Evolutionary conservation across 2,113 vertebrate species (phyloP).

Genomic region (Isichthys henryi): DNA sequence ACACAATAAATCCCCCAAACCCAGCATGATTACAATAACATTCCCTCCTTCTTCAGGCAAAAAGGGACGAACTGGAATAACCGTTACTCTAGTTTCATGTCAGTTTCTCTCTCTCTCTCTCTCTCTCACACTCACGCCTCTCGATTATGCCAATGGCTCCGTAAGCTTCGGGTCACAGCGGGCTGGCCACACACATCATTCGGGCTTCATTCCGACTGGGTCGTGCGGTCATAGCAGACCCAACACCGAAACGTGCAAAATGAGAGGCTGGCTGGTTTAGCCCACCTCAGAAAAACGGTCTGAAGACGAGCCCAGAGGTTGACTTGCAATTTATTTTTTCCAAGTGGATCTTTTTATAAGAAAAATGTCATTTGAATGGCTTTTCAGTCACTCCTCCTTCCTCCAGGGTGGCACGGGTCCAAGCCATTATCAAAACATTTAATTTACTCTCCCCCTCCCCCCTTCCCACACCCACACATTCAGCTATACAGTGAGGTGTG

Average conservation of each 20-base stretch:
- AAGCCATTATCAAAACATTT: slow-evolving; percentile 41
- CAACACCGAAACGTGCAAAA: not conserved
- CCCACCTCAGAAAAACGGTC: not conserved
- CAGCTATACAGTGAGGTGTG: not conserved
- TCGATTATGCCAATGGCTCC: not conserved
- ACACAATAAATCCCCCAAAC: slow-evolving; percentile 1
- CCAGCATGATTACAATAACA: slow-evolving; percentile 1
- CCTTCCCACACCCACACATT: not conserved
- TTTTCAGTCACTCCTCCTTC: slow-evolving; percentile 18
- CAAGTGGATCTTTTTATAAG: not conserved
- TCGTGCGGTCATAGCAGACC: not conserved
- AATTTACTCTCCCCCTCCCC: not conserved
- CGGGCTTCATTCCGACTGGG: not conserved
- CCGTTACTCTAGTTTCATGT: not conserved
- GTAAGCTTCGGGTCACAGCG: not conserved
- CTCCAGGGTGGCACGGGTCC: slow-evolving; percentile 38
- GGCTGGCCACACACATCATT: not conserved
- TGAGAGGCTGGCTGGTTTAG: not conserved
- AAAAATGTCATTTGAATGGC: not conserved
- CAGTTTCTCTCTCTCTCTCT: not conserved
- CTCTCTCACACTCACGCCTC: not conserved
- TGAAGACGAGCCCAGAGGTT: slow-evolving; percentile 12
- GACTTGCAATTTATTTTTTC: slow-evolving; percentile 2
- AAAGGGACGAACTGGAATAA: not conserved
- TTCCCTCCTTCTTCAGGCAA: not conserved